phyloP scores from a whole-genome alignment of 2,113 vertebrate genomes.

The Chrysemys picta region DNA sequence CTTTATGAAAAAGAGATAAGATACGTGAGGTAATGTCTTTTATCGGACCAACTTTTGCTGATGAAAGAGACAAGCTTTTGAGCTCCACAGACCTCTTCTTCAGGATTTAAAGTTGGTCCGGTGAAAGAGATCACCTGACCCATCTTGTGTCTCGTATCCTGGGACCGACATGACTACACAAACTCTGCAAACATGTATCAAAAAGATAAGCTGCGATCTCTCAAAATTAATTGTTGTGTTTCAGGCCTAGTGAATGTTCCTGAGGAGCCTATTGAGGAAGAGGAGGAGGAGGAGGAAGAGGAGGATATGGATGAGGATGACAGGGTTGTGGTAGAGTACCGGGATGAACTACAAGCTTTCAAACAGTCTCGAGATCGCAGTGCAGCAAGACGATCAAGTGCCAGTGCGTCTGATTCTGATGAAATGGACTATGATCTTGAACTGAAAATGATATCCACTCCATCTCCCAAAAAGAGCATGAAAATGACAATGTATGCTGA shows the following conservation, averaged over 20 bases:
- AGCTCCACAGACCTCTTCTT: neutral
- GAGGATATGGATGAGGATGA: conserved; percentile 97
- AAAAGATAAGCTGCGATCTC: neutral
- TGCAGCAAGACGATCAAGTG: conserved; percentile 60
- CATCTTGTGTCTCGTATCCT: neutral
- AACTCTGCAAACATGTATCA: neutral
- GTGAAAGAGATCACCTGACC: neutral
- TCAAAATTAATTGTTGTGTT: neutral
- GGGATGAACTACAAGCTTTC: conserved; percentile 82
- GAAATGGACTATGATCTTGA: conserved; percentile 99
- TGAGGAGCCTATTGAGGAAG: conserved; percentile 90
- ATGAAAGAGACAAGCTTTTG: neutral
- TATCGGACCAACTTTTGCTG: neutral
- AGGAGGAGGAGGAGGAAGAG: conserved; percentile 88
- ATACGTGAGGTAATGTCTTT: neutral
- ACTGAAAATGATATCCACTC: conserved; percentile 98
- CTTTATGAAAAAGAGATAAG: neutral
- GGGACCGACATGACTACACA: neutral
- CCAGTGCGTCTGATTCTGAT: conserved; percentile 90
- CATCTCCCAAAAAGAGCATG: conserved; percentile 97
- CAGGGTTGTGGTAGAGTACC: conserved; percentile 93
- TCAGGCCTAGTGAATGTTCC: conserved; percentile 94
- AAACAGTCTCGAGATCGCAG: conserved; percentile 76
- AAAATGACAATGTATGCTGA: conserved; percentile 99
- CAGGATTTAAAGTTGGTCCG: neutral